phyloP scores from a whole-genome alignment of 2,797 vertebrate species.

The Ara ararauna region DNA sequence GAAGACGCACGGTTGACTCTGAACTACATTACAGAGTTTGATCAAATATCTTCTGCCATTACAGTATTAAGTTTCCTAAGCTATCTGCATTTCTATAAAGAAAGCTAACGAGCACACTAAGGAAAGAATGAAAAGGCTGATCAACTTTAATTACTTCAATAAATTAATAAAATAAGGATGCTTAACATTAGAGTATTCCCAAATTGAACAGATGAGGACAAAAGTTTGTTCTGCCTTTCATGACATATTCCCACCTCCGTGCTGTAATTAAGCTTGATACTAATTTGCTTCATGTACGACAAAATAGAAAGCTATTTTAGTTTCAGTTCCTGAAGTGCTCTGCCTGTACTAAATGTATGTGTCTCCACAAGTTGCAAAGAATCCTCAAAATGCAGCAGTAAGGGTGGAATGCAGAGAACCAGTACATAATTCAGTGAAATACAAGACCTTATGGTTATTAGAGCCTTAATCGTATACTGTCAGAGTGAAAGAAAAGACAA shows the following conservation, averaged over 20 bases:
- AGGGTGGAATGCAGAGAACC: neutral
- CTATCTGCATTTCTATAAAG: constrained; percentile 13
- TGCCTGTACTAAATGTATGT: neutral
- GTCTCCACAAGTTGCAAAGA: neutral
- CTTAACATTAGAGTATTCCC: neutral
- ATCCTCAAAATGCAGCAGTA: neutral
- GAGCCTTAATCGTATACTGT: neutral
- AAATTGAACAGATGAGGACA: neutral
- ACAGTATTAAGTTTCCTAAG: constrained; percentile 41
- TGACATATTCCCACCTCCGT: neutral
- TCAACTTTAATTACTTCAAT: neutral
- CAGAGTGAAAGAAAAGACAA: neutral
- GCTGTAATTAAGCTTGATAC: neutral
- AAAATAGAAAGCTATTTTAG: neutral
- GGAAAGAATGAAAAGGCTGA: neutral
- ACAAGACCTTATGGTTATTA: neutral
- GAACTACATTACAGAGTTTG: neutral
- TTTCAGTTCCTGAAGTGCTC: neutral
- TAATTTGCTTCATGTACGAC: neutral
- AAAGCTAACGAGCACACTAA: neutral
- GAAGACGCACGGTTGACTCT: neutral
- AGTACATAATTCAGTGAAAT: constrained; percentile 4
- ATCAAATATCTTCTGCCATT: constrained; percentile 21
- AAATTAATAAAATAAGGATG: neutral
- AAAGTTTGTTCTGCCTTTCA: neutral